Percentiles rank a stretch among this genome's conserved stretches.
Conservation (phyloP, 2,888 invertebrate genomes). For the Xylocampa areola region DNA sequence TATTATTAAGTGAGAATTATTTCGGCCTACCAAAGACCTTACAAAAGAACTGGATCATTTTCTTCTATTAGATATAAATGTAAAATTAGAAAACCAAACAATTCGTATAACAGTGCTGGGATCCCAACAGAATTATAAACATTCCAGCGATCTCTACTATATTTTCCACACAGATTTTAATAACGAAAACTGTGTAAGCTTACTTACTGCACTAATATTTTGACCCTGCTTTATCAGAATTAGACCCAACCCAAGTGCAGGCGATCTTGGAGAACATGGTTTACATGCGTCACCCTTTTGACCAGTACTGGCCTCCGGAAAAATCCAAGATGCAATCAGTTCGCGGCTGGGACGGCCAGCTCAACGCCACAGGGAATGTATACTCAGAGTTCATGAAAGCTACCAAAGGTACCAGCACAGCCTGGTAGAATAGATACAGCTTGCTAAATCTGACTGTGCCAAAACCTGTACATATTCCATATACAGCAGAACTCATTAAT, state of each 20-base stretch:
- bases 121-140: conserved; percentile 11
- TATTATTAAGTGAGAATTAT: too few species aligned
- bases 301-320: conserved; percentile 80
- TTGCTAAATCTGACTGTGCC: conserved; percentile 56
- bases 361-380: conserved; percentile 75
- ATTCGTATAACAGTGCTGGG: conserved; percentile 2
- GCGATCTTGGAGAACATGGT: conserved; percentile 83
- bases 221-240: conserved; percentile 80
- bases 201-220: conserved; percentile 75
- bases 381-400: conserved; percentile 80
- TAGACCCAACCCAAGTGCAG: conserved; percentile 83
- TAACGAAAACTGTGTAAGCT: conserved; percentile 56
- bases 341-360: conserved; percentile 79
- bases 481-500: conserved; percentile 16
- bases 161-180: conserved; percentile 23
- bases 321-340: conserved; percentile 66
- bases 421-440: conserved; percentile 70
- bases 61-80: too few species aligned
- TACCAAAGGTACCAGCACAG: conserved; percentile 79
- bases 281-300: conserved; percentile 77
- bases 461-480: conserved; percentile 47
- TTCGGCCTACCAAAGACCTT: too few species aligned
- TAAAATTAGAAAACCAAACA: conserved; percentile 15
- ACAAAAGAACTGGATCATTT: too few species aligned
- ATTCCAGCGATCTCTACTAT: conserved; percentile 20